phyloP scores from a whole-genome alignment of 2,888 invertebrate genomes.

The Crioceris asparagi region DNA sequence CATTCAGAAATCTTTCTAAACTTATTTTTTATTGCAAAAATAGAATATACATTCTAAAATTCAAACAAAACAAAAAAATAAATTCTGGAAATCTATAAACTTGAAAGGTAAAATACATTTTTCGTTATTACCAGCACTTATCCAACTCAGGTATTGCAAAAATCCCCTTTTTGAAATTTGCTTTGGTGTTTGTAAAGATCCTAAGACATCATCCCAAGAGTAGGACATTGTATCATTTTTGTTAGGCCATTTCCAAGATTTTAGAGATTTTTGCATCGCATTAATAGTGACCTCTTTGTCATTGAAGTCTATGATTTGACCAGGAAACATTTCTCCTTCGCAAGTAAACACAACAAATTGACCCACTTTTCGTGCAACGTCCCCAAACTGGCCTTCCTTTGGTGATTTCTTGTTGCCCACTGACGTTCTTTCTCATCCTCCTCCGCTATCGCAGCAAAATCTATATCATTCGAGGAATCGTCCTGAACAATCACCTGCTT shows the following conservation, averaged over 20 bases:
- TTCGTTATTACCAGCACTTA: neutral
- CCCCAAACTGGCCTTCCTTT: neutral
- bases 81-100: neutral
- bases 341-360: constrained; percentile 9
- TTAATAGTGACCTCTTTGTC: constrained; percentile 6
- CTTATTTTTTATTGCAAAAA: neutral
- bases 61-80: neutral
- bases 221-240: constrained; percentile 7
- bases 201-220: constrained; percentile 6
- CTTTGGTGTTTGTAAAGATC: constrained; percentile 8
- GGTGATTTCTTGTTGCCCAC: neutral
- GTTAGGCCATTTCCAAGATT: constrained; percentile 12
- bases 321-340: constrained; percentile 9
- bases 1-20: neutral
- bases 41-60: neutral
- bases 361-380: constrained; percentile 8
- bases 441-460: neutral
- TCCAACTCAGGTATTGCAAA: neutral
- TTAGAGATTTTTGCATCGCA: constrained; percentile 12
- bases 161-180: constrained; percentile 8
- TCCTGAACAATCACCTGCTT: neutral
- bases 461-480: constrained; percentile 1
- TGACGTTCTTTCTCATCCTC: neutral
- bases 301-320: constrained; percentile 7
- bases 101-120: neutral